Evolutionary conservation across 2,888 invertebrate genomes (phyloP), one percentile per base, ranked within the genome.

Genomic region (Zootermopsis nevadensis): DNA sequence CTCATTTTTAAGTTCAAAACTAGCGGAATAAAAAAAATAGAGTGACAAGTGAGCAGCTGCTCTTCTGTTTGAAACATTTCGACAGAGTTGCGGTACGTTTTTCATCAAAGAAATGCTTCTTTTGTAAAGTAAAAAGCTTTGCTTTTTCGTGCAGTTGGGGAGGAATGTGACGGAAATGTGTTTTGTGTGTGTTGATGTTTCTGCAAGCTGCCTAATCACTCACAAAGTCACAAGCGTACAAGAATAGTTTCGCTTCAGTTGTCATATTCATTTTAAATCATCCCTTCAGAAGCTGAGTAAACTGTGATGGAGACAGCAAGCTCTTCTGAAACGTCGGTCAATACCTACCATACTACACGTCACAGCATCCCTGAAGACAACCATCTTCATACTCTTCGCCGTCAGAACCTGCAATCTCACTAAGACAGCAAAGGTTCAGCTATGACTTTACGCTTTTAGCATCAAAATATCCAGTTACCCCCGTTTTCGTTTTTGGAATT

Each of bases 1-100:
- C 74, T 74, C 74, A 74, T 38, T 72, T 74, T 74, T 38, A 74
- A 74, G 74, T 74, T 74, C 74, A 74, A 74, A 6, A 74, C 38
- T 38, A 38, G 38, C 38, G 38, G 38, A 24, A 22, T 10, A 33
- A 31, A 33, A 31, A 2, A 22, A 69, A 22, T 12, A 74, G 8
- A 38, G 22, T 74, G 74, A 74, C 74, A 74, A 74, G 38, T 74
- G 24, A 74, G 74, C 74, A 38, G 74, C 74, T 74, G 38, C 74
- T 38, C n/a, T 38, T 74, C 74, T 35, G 74, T 74, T 38, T 35
- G 74, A 74, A 35, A 74, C 38, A n/a, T 74, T 74, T 74, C 74
- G 38, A 74, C 74, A 35, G 72, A 74, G 38, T 74, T 38, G 74
- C 74, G 38, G 74, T 74, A n/a, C 38, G 74, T 38, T 74, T 74